A percentile compares a stretch with the other conserved stretches of the same genome.
Conservation (phyloP, 2,113 vertebrate genomes). For the Serinus canaria region DNA sequence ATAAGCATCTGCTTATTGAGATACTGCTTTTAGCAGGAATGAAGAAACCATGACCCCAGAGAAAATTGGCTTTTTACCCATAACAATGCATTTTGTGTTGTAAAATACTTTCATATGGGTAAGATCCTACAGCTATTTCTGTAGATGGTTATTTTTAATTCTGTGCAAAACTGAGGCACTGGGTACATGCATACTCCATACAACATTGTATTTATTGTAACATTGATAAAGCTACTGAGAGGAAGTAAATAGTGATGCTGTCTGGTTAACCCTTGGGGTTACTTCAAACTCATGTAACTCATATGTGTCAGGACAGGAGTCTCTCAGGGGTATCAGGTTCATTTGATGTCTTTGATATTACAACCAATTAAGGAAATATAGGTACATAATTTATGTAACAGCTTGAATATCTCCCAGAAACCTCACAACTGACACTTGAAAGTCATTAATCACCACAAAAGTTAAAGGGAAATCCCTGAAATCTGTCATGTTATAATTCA, state of each 20-base stretch:
- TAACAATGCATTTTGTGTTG: neutral
- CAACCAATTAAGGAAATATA: neutral
- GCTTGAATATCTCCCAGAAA: neutral
- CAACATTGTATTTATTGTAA: neutral
- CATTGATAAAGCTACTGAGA: neutral
- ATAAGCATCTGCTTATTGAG: neutral
- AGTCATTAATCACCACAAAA: neutral
- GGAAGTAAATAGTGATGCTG: neutral
- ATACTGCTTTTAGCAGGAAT: neutral
- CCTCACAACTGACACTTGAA: neutral
- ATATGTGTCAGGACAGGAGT: accelerated
- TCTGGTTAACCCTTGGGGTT: neutral
- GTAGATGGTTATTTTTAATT: neutral
- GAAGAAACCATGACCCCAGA: neutral
- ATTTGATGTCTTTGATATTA: neutral
- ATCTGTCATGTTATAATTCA: neutral
- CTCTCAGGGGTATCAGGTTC: neutral
- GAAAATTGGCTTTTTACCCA: neutral
- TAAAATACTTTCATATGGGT: neutral
- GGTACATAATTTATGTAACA: neutral
- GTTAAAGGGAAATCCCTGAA: neutral
- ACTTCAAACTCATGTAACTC: neutral
- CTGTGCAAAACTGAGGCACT: neutral
- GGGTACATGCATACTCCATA: accelerated
- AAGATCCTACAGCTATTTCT: neutral